Evolutionary conservation across 2,888 invertebrate genomes (phyloP).

Genomic region (Tenthredo amoena): DNA sequence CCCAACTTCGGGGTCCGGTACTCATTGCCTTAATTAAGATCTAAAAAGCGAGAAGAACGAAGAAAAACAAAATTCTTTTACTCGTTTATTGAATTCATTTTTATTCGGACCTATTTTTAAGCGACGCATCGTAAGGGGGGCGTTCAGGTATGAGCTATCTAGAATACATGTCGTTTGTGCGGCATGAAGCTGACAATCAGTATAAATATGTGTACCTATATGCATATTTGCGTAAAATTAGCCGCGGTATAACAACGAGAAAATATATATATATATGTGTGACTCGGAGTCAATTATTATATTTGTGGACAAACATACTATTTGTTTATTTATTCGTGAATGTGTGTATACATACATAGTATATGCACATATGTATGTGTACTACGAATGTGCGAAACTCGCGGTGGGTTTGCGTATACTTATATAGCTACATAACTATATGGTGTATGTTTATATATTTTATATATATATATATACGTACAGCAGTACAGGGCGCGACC

Average conservation of each 20-base stretch:
- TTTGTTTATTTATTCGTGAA: constrained; percentile 66
- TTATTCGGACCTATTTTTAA: neutral
- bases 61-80: neutral
- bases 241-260: constrained; percentile 21
- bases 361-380: neutral
- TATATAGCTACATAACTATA: neutral
- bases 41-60: neutral
- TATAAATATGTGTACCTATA: neutral
- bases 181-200: constrained; percentile 8
- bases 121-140: too few species aligned
- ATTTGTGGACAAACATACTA: constrained; percentile 66
- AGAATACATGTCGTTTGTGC: neutral
- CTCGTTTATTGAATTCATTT: neutral
- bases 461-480: neutral
- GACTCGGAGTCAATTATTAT: constrained; percentile 66
- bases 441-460: neutral
- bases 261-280: constrained; percentile 9
- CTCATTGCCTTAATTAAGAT: constrained; percentile 11
- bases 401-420: neutral
- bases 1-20: constrained; percentile 6
- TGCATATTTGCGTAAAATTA: constrained; percentile 41
- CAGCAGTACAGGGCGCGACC: neutral
- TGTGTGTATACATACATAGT: neutral
- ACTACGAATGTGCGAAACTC: neutral
- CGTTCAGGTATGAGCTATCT: neutral